Evolutionary conservation across 2,113 vertebrate genomes (phyloP).

Genomic region (Pipra filicauda): DNA sequence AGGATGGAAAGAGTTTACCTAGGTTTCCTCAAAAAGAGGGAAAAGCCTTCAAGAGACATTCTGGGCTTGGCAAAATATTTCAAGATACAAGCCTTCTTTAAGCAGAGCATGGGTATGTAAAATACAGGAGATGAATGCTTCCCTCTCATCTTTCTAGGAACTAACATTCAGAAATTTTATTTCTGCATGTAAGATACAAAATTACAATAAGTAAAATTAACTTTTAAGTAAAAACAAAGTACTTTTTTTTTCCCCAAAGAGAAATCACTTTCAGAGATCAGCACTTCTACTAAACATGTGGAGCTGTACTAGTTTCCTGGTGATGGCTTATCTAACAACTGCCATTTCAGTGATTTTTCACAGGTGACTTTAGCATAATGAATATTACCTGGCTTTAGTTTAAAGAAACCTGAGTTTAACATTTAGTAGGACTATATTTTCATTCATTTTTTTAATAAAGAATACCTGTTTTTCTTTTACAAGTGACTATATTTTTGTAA

Average conservation of each 20-base stretch:
- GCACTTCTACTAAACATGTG: background rate
- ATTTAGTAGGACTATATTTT: background rate
- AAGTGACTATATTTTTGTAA: conserved; percentile 19
- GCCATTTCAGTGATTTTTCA: conserved; percentile 29
- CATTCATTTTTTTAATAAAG: background rate
- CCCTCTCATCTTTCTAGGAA: conserved; percentile 29
- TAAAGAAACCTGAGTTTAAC: background rate
- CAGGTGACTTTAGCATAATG: background rate
- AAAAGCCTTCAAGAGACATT: background rate
- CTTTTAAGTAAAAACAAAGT: background rate
- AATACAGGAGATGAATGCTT: background rate
- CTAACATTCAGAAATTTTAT: background rate
- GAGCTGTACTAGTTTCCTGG: background rate
- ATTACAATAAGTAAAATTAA: background rate
- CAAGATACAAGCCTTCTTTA: background rate
- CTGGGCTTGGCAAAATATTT: background rate
- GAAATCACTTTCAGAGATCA: background rate
- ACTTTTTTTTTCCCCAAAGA: background rate
- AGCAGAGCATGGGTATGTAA: background rate
- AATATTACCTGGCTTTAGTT: conserved; percentile 4
- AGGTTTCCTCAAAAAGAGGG: background rate
- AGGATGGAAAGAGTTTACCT: background rate
- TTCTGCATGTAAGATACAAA: background rate
- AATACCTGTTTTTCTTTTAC: background rate
- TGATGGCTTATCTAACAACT: conserved; percentile 22